These are phyloP conservation scores for Nymphalis polychloros DNA, from an alignment of 2,888 invertebrate species.

Conservation along the genomic window DNA sequence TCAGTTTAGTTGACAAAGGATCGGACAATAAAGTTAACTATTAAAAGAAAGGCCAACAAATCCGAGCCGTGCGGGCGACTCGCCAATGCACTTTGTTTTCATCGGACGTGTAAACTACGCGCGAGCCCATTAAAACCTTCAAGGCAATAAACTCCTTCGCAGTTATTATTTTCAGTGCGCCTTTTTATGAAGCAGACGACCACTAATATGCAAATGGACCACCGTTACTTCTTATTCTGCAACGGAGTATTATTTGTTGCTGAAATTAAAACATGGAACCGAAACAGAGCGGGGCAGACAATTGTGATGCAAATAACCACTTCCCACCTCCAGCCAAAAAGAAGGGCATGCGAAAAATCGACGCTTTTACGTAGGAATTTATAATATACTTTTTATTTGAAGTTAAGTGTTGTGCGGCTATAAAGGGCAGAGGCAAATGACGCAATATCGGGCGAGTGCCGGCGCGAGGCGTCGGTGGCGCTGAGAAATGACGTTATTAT, in stretches of 20 bases:
- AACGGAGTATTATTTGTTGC: slow-evolving; percentile 75
- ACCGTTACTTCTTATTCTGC: slow-evolving; percentile 65
- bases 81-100: slow-evolving; percentile 38
- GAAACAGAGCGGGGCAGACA: slow-evolving; percentile 58
- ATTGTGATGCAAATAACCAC: slow-evolving; percentile 72
- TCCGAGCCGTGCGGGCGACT: slow-evolving; percentile 25
- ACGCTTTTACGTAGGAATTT: slow-evolving; percentile 58
- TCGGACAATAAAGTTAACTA: slow-evolving; percentile 31
- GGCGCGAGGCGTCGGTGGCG: slow-evolving; percentile 43
- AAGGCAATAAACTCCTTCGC: slow-evolving; percentile 43
- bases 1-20: slow-evolving; percentile 28
- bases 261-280: slow-evolving; percentile 73
- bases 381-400: slow-evolving; percentile 75
- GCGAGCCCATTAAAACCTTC: slow-evolving; percentile 47
- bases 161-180: slow-evolving; percentile 49
- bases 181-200: slow-evolving; percentile 56
- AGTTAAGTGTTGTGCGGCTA: slow-evolving; percentile 70
- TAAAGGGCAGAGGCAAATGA: slow-evolving; percentile 73
- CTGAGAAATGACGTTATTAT: slow-evolving; percentile 78
- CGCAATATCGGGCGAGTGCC: slow-evolving; percentile 60
- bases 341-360: slow-evolving; percentile 47
- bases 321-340: slow-evolving; percentile 49
- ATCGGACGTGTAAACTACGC: slow-evolving; percentile 45
- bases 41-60: slow-evolving; percentile 34
- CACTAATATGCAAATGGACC: slow-evolving; percentile 69